phyloP scores from a whole-genome alignment of 35 echinoderm and acorn worm genomes.

The Strongylocentrotus purpuratus region DNA sequence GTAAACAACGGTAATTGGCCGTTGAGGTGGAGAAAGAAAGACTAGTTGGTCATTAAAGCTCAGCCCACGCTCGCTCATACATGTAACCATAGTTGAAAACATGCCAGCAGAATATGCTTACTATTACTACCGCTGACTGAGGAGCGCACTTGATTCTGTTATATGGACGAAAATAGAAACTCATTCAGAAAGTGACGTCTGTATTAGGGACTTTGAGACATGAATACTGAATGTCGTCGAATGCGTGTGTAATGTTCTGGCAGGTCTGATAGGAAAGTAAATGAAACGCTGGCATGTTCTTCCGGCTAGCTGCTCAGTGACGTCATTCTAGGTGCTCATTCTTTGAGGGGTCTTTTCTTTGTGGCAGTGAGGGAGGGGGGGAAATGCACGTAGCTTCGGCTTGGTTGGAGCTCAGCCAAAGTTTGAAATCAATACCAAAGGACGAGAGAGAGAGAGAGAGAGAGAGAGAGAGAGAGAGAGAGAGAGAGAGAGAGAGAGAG shows the following conservation, averaged over 20 bases:
- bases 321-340: neutral
- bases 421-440: neutral
- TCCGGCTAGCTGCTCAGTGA: neutral
- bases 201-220: neutral
- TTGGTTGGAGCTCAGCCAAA: neutral
- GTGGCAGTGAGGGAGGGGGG: neutral
- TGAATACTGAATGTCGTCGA: neutral
- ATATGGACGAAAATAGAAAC: neutral
- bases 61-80: neutral
- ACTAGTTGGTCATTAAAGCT: neutral
- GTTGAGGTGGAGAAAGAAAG: neutral
- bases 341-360: neutral
- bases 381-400: neutral
- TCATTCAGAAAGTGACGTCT: neutral
- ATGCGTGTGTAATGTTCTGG: neutral
- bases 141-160: neutral
- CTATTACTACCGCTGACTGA: neutral
- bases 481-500: neutral
- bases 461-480: neutral
- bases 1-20: neutral
- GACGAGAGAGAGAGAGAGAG: neutral
- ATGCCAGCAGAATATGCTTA: neutral
- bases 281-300: neutral
- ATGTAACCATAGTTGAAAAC: neutral
- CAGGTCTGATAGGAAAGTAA: neutral